Conservation (phyloP, 2,113 vertebrate genomes). For the Syngnathus floridae region DNA sequence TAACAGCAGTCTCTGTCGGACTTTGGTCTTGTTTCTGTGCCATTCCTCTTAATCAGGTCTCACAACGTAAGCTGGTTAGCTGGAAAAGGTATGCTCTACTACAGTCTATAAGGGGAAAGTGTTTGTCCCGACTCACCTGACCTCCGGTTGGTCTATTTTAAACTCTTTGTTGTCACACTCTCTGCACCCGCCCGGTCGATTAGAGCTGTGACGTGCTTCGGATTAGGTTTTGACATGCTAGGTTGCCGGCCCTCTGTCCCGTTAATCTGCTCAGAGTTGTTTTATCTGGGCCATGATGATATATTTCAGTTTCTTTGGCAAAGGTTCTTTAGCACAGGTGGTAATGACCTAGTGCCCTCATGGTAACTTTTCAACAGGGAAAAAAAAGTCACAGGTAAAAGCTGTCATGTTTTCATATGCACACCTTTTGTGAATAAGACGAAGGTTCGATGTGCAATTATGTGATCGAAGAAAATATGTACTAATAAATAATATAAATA, state of each 20-base stretch:
- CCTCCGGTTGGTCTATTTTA: slow-evolving; percentile 32
- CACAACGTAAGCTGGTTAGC: not conserved
- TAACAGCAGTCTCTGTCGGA: not conserved
- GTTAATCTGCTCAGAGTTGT: slow-evolving; percentile 31
- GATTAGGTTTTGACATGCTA: slow-evolving; percentile 57
- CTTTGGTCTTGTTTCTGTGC: not conserved
- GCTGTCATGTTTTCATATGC: not conserved
- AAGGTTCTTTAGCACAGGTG: slow-evolving; percentile 13
- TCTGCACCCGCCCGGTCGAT: slow-evolving; percentile 35
- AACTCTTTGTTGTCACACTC: slow-evolving; percentile 42
- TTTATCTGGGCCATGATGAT: slow-evolving; percentile 18
- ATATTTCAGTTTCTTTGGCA: slow-evolving; percentile 28
- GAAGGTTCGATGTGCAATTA: not conserved
- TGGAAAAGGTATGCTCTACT: not conserved
- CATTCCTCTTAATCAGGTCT: not conserved
- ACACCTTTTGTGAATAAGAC: not conserved
- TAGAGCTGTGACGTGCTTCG: slow-evolving; percentile 32
- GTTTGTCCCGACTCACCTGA: slow-evolving; percentile 16
- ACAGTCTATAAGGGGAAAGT: not conserved
- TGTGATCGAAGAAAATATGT: no score
- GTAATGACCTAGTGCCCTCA: slow-evolving; percentile 13
- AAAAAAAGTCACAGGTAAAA: not conserved
- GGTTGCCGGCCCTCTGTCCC: slow-evolving; percentile 24
- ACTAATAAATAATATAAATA: no score
- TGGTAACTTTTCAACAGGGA: not conserved